Evolutionary conservation across 2,113 vertebrate species (phyloP).

Genomic region (Clarias magur): DNA sequence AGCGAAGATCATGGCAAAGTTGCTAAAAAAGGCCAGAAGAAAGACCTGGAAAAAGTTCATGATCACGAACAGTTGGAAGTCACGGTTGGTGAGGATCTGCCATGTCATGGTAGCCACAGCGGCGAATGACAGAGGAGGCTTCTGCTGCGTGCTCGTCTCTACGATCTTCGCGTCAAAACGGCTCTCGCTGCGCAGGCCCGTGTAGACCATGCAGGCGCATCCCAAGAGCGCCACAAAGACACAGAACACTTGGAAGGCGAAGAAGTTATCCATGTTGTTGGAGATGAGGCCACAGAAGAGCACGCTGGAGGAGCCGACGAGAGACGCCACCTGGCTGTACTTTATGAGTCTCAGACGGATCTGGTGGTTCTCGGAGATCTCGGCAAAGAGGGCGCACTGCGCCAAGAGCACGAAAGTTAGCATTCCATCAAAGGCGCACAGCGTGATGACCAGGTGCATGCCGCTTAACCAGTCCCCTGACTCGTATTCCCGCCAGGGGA

Average conservation of each 20-base stretch:
- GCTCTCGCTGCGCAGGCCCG: constrained; percentile 74
- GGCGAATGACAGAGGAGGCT: constrained; percentile 66
- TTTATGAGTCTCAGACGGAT: constrained; percentile 77
- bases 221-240: constrained; percentile 72
- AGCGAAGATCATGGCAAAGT: constrained; percentile 88
- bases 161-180: constrained; percentile 69
- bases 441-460: constrained; percentile 76
- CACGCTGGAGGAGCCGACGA: constrained; percentile 79
- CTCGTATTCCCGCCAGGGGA: constrained; percentile 82
- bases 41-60: constrained; percentile 94
- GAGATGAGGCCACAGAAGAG: constrained; percentile 84
- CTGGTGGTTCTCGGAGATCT: constrained; percentile 77
- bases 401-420: constrained; percentile 85
- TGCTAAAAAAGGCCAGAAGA: constrained; percentile 83
- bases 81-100: constrained; percentile 80
- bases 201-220: constrained; percentile 80
- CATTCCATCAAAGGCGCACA: constrained; percentile 81
- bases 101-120: constrained; percentile 70
- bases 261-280: constrained; percentile 82
- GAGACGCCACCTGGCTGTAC: constrained; percentile 81
- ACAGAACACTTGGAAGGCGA: constrained; percentile 73
- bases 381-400: constrained; percentile 82
- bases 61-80: constrained; percentile 81
- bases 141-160: background rate
- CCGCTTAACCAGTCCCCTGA: constrained; percentile 84